These are phyloP conservation scores for Oxyteleia sp. DNA, from an alignment of 2,888 invertebrate species.

Conservation along the genomic window DNA sequence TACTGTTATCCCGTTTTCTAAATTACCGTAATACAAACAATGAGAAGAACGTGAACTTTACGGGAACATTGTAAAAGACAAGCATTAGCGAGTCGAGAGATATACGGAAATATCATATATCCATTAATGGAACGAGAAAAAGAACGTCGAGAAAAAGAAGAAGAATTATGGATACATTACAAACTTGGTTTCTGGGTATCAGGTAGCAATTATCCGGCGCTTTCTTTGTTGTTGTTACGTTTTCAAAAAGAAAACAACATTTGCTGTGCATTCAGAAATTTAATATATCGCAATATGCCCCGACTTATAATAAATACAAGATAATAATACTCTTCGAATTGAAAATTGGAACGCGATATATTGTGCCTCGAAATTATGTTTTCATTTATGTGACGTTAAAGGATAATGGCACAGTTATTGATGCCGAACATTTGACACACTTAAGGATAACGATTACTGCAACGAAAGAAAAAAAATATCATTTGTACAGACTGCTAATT, in stretches of 20 bases:
- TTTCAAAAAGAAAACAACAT: conserved; percentile 52
- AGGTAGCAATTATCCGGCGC: conserved; percentile 51
- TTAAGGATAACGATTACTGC: no score
- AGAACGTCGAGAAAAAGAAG: conserved; percentile 28
- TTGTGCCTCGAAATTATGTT: conserved; percentile 16
- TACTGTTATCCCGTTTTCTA: conserved; percentile 17
- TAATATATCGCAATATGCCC: conserved; percentile 43
- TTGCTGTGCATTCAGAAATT: conserved; percentile 49
- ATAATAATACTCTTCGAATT: conserved; percentile 33
- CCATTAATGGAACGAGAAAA: conserved; percentile 66
- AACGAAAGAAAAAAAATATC: no score
- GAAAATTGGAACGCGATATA: conserved; percentile 28
- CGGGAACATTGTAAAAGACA: conserved; percentile 43
- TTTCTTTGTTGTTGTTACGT: conserved; percentile 55
- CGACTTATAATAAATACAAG: conserved; percentile 42
- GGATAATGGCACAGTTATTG: conserved; percentile 29
- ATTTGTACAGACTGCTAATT: no score
- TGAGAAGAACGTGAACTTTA: conserved; percentile 21
- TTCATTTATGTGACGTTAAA: conserved; percentile 14
- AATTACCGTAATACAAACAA: conserved; percentile 47
- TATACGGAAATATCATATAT: conserved; percentile 59
- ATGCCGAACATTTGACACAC: conserved; percentile 38
- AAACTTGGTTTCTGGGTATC: conserved; percentile 59
- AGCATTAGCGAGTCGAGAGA: conserved; percentile 28
- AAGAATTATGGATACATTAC: conserved; percentile 48